Evolutionary conservation across 2,888 invertebrate species (phyloP), one percentile per base, ranked within the genome.

Genomic region (Idaea aversata): DNA sequence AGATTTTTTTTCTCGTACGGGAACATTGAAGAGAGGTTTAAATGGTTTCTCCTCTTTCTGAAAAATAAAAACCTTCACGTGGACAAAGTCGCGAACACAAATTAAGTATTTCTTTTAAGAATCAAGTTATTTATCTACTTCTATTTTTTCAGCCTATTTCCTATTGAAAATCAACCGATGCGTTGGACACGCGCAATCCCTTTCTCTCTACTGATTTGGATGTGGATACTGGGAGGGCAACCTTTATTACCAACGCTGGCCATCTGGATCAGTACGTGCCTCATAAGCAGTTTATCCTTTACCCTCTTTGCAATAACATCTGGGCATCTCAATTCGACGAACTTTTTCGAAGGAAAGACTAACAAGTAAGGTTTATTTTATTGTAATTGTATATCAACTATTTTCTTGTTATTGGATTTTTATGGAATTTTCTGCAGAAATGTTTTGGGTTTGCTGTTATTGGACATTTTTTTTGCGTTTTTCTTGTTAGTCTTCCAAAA

Each of bases 181-280:
- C 47, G 47, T 13, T 47, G 47, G 47, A 47, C 47, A 47, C 47
- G 47, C 7, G 47, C 47, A 3, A 1, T 87, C 4, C 82, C 83
- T 0, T 80, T 93, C 35, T 61, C 84, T 0, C 66, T 93, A 5
- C 94, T 94, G 0, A 0, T 77, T 0, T 84, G 87, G 80, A 93
- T 94, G 93, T 88, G 84, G 74, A 58, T 81, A 4, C 68, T 81
- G 0, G 86, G 90, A 58, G 88, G 88, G 0, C 7, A 47, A 10
- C 47, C 47, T 47, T 47, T 47, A 47, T 10, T 47, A 47, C 47
- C 47, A 47, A 47, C 47, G 47, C 10, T 47, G 47, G 47, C 13
- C 10, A 47, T 47, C 47, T 47, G 47, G 47, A 47, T 47, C 47
- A 47, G 47, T 47, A 47, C 47, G 10, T 13, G 13, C 47, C 47